Evolutionary conservation across 2,888 invertebrate genomes (phyloP), one percentile per base, ranked within the genome.

Genomic region (Anarsia innoxiella): DNA sequence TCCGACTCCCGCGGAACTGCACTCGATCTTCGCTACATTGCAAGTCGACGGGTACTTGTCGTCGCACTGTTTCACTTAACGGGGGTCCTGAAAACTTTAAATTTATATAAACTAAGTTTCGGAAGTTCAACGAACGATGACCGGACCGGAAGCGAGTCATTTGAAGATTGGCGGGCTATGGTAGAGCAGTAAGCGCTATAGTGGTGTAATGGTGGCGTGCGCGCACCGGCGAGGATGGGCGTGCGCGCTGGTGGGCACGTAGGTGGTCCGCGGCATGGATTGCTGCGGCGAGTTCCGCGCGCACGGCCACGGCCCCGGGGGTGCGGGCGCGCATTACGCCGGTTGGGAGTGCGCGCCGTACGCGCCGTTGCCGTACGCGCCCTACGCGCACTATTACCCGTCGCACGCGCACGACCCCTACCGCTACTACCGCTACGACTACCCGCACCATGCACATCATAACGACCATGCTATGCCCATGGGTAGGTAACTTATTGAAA

Each of bases 251-350:
- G 35, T 57, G 51, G 70, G 69, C 52, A 68, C 76, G 68, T 79
- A 71, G 71, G 53, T 59, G 50, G 56, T 50, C 43, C 55, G 56
- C 38, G 57, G 53, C 50, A 85, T 85, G 85, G 85, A 85, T 61
- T 84, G 85, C 73, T 85, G 83, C 79, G 72, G 74, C 61, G 79
- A 79, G 72, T 80, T 75, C 66, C 79, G 82, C 60, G 73, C 53
- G 59, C 58, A 39, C 53, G 56, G 60, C 64, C 68, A 60, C 59
- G 70, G 63, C 51, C 71, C 70, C 61, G 60, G 56, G 61, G 66
- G 65, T 58, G 60, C 58, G 46, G 51, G 53, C 53, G 59, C 51
- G 35, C n/a, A n/a, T n/a, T n/a, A n/a, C n/a, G n/a, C n/a, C n/a
- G 59, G 56, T 49, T 75, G 73, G 71, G 74, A 70, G 29, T 78